Percentiles rank a stretch among this genome's conserved stretches.
These are phyloP conservation scores for Anabacerthia variegaticeps DNA, from an alignment of 2,797 vertebrate genomes.

Conservation along the genomic window DNA sequence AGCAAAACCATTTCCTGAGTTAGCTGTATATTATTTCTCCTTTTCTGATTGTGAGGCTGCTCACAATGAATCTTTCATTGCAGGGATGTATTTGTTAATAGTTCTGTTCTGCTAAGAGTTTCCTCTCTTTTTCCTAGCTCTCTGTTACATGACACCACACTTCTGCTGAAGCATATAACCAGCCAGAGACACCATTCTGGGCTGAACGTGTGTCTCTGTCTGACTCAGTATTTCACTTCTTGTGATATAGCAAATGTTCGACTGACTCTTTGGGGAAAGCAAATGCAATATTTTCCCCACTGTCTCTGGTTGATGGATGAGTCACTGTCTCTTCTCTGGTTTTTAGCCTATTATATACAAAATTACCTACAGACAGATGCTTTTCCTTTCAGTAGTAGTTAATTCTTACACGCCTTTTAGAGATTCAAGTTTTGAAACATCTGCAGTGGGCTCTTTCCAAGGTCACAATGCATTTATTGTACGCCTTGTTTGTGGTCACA, in stretches of 20 bases:
- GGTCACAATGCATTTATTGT: not conserved
- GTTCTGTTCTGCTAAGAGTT: not conserved
- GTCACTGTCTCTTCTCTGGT: not conserved
- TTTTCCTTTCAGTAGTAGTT: not conserved
- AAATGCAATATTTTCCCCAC: not conserved
- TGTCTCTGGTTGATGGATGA: not conserved
- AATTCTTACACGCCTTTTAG: not conserved
- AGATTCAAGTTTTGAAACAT: not conserved
- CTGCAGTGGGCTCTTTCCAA: not conserved
- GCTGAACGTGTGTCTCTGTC: accelerated
- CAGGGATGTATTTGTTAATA: not conserved
- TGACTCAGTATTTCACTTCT: not conserved
- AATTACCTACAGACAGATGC: not conserved
- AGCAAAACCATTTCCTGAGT: not conserved
- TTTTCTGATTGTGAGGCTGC: not conserved
- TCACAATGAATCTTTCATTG: not conserved
- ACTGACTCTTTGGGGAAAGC: not conserved
- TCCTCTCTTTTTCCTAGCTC: not conserved
- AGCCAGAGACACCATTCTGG: not conserved
- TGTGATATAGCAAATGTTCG: not conserved
- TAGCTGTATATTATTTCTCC: not conserved
- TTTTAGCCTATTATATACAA: not conserved
- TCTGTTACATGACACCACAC: not conserved
- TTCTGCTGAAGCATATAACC: not conserved
- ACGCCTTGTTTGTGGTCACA: not conserved